A percentile compares a stretch with the other conserved stretches of the same genome.
phyloP scores from a whole-genome alignment of 2,888 invertebrate genomes.

The Unio delphinus region DNA sequence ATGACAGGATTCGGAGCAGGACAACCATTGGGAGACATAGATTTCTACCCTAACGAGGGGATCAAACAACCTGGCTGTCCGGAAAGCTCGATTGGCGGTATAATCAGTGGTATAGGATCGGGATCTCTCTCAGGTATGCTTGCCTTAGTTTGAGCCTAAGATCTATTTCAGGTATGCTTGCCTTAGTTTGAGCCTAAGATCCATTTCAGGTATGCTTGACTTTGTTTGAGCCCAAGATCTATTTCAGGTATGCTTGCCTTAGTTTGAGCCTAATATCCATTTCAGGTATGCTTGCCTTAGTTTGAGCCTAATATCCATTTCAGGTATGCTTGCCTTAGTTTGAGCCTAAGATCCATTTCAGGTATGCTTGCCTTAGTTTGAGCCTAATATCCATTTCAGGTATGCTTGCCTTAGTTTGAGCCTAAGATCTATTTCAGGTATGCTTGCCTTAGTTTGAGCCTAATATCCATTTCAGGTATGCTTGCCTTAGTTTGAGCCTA shows the following conservation, averaged over 20 bases:
- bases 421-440: not conserved
- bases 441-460: no score
- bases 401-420: not conserved
- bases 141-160: no score
- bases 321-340: not conserved
- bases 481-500: no score
- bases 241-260: not conserved
- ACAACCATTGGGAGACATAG: constrained; percentile 52
- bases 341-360: not conserved
- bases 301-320: not conserved
- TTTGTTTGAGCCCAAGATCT: not conserved
- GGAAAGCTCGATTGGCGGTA: constrained; percentile 33
- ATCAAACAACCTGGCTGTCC: constrained; percentile 56
- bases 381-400: not conserved
- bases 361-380: not conserved
- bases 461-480: not conserved
- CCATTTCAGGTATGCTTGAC: not conserved
- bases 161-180: not conserved
- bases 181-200: not conserved
- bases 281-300: not conserved
- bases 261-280: not conserved
- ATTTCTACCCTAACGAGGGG: constrained; percentile 63
- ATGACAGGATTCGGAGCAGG: constrained; percentile 54
- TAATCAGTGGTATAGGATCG: not conserved
- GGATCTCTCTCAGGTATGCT: not conserved